These are phyloP conservation scores for Morpho achilles DNA, from an alignment of 2,888 invertebrate species.

Conservation along the genomic window DNA sequence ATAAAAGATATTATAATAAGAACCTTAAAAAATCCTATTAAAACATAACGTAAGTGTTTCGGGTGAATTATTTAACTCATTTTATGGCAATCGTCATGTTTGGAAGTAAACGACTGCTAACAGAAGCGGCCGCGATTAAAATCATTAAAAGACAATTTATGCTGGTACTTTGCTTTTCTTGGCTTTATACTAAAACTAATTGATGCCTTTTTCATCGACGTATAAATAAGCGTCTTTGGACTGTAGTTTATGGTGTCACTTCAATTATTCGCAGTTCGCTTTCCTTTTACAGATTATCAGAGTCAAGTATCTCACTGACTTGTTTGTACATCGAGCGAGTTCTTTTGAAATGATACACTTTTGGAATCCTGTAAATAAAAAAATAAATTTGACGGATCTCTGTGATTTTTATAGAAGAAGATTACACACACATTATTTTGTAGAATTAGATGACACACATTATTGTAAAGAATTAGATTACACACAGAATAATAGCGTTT, in stretches of 20 bases:
- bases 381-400: too few species aligned
- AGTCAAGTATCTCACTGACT: not conserved
- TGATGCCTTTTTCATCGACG: slow-evolving; percentile 12
- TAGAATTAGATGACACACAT: too few species aligned
- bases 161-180: slow-evolving; percentile 19
- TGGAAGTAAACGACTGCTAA: slow-evolving; percentile 18
- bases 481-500: too few species aligned
- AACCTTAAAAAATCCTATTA: not conserved
- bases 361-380: too few species aligned
- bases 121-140: slow-evolving; percentile 20
- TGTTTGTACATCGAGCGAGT: not conserved
- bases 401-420: too few species aligned
- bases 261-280: slow-evolving; percentile 1
- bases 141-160: slow-evolving; percentile 21
- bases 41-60: slow-evolving; percentile 23
- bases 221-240: slow-evolving; percentile 14
- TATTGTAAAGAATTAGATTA: too few species aligned
- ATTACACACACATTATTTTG: too few species aligned
- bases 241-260: not conserved
- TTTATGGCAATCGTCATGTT: slow-evolving; percentile 31
- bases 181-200: slow-evolving; percentile 19
- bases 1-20: not conserved
- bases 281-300: slow-evolving; percentile 3
- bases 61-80: slow-evolving; percentile 30
- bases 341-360: not conserved